A percentile compares a stretch with the other conserved stretches of the same genome.
phyloP scores from a whole-genome alignment of 2,113 vertebrate genomes.

The Crotalus helleri region DNA sequence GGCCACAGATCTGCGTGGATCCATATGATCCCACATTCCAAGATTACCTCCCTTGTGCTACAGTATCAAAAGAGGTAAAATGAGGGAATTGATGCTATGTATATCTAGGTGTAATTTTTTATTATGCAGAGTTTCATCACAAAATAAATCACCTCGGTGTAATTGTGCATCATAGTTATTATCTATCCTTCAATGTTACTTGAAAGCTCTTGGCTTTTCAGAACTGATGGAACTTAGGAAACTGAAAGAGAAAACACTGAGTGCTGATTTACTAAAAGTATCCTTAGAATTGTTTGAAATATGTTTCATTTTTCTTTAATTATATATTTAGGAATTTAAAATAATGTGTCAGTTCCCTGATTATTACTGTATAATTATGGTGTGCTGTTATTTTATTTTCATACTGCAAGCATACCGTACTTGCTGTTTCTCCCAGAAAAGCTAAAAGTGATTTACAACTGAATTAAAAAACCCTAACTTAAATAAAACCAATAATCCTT shows the following conservation, averaged over 20 bases:
- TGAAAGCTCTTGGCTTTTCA: background rate
- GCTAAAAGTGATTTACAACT: background rate
- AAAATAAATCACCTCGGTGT: background rate
- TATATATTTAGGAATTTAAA: background rate
- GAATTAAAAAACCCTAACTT: background rate
- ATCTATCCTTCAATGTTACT: background rate
- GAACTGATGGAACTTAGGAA: background rate
- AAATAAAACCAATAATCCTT: background rate
- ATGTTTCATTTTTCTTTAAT: background rate
- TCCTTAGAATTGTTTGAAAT: constrained; percentile 14
- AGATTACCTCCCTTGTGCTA: background rate
- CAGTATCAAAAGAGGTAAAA: background rate
- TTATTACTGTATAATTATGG: background rate
- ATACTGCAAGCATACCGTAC: background rate
- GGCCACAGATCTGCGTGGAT: background rate
- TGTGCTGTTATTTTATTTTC: background rate
- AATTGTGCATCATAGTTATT: background rate
- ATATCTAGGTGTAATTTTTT: background rate
- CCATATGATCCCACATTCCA: background rate
- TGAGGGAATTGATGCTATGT: background rate
- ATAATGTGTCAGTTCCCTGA: too few species aligned
- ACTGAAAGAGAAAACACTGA: background rate
- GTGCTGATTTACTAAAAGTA: constrained; percentile 19
- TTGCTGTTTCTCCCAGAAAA: background rate
- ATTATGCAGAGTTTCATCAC: background rate